phyloP scores from a whole-genome alignment of 2,888 invertebrate species.

The Cistogaster globosa region DNA sequence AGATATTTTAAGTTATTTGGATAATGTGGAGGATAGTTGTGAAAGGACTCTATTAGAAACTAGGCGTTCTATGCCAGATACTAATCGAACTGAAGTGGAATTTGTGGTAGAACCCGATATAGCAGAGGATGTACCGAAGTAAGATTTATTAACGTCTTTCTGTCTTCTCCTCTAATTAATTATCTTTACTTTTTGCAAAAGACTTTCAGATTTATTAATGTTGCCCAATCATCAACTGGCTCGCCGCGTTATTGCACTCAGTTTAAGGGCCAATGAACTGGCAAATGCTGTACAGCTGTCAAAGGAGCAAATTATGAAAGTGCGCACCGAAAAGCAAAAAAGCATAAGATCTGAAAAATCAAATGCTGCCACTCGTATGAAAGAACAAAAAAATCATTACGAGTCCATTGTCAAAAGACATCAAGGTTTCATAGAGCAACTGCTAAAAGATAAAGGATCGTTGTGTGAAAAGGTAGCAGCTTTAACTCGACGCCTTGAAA shows the following conservation, averaged over 20 bases:
- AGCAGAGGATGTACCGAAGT: slow-evolving; percentile 83
- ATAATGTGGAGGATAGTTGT: slow-evolving; percentile 82
- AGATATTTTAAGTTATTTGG: slow-evolving; percentile 82
- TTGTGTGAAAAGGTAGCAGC: slow-evolving; percentile 86
- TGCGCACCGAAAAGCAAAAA: slow-evolving; percentile 82
- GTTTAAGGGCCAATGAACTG: slow-evolving; percentile 82
- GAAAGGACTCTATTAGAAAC: slow-evolving; percentile 82
- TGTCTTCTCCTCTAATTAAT: slow-evolving; percentile 9
- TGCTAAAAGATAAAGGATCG: slow-evolving; percentile 91
- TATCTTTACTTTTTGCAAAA: slow-evolving; percentile 59
- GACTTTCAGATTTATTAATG: slow-evolving; percentile 82
- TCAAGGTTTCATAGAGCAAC: slow-evolving; percentile 92
- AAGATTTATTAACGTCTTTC: slow-evolving; percentile 30
- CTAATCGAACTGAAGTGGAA: slow-evolving; percentile 81
- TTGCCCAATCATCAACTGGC: slow-evolving; percentile 83
- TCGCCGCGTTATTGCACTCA: slow-evolving; percentile 80
- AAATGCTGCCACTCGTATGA: slow-evolving; percentile 83
- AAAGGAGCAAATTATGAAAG: slow-evolving; percentile 81
- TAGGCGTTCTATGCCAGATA: slow-evolving; percentile 81
- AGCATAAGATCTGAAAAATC: slow-evolving; percentile 81
- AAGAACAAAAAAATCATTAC: slow-evolving; percentile 88
- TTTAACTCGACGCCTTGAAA: slow-evolving; percentile 81
- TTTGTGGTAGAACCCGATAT: slow-evolving; percentile 82
- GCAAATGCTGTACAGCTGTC: slow-evolving; percentile 82
- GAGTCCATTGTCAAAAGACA: slow-evolving; percentile 90